These are phyloP conservation scores for Trichopoda pennipes DNA, from an alignment of 2,888 invertebrate genomes.

Conservation along the genomic window DNA sequence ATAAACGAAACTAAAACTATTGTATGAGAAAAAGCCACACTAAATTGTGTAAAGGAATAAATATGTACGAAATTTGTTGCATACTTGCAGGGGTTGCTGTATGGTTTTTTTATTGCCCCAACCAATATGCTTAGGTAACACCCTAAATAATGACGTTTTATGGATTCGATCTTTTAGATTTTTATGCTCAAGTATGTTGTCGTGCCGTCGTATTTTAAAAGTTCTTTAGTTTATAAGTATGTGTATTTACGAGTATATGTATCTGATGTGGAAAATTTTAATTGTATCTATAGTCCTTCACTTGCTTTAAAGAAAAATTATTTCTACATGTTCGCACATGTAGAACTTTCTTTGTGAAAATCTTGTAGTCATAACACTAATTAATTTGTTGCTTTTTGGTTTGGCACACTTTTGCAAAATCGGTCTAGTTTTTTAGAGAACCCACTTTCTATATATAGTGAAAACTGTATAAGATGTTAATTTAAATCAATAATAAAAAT, in stretches of 20 bases:
- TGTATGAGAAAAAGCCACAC: background rate
- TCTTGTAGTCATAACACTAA: background rate
- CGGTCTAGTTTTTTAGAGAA: background rate
- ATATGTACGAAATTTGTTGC: constrained; percentile 33
- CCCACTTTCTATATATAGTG: background rate
- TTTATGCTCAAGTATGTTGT: background rate
- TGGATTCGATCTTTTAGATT: constrained; percentile 30
- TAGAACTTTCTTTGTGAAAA: background rate
- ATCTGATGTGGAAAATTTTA: constrained; percentile 29
- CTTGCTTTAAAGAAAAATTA: background rate
- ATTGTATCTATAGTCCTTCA: constrained; percentile 40
- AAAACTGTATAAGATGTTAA: background rate
- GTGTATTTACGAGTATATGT: background rate
- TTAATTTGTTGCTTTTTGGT: background rate
- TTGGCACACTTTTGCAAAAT: background rate
- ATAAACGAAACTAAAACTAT: background rate
- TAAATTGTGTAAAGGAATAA: background rate
- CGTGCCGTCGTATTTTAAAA: background rate
- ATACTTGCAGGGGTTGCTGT: constrained; percentile 27
- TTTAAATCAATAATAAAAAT: constrained; percentile 6
- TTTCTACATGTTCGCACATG: background rate
- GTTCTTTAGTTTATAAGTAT: background rate
- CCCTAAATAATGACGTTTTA: constrained; percentile 58
- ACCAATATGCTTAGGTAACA: background rate
- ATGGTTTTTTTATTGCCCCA: constrained; percentile 9